Conservation (phyloP, 2,797 vertebrate genomes). For the Dermochelys coriacea region DNA sequence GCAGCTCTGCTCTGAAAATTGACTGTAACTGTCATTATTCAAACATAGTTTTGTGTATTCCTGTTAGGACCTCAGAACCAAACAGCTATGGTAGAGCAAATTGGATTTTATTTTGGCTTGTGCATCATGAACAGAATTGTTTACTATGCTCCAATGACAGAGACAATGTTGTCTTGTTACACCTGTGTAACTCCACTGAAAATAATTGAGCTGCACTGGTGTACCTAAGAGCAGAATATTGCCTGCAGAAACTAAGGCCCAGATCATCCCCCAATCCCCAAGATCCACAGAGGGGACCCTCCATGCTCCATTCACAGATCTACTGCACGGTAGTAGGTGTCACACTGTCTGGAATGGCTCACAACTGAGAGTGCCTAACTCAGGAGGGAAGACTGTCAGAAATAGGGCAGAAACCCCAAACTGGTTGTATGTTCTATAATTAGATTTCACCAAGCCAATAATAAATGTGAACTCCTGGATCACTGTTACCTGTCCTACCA, state of each 20-base stretch:
- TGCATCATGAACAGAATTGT: neutral
- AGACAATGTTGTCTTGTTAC: neutral
- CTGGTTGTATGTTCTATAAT: too few relatives aligned
- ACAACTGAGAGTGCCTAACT: too few relatives aligned
- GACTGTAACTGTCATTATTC: neutral
- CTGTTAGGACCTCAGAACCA: neutral
- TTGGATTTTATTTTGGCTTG: slow-evolving; percentile 20
- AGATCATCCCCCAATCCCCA: too few relatives aligned
- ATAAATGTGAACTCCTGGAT: too few relatives aligned
- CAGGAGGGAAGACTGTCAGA: too few relatives aligned
- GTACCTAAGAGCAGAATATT: neutral
- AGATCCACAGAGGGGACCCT: too few relatives aligned
- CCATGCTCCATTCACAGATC: neutral
- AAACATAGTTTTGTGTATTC: slow-evolving; percentile 23
- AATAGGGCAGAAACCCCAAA: too few relatives aligned
- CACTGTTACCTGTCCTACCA: too few relatives aligned
- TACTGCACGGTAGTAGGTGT: neutral
- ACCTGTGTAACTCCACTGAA: neutral
- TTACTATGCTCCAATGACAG: neutral
- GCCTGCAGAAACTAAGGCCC: neutral
- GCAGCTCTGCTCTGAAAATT: slow-evolving; percentile 36
- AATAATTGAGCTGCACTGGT: neutral
- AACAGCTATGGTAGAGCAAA: neutral
- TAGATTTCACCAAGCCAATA: too few relatives aligned
- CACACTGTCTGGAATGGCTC: too few relatives aligned